Percentiles rank a stretch among this genome's conserved stretches.
Evolutionary conservation across 2,797 vertebrate species (phyloP).

Genomic region (Staurois parvus): DNA sequence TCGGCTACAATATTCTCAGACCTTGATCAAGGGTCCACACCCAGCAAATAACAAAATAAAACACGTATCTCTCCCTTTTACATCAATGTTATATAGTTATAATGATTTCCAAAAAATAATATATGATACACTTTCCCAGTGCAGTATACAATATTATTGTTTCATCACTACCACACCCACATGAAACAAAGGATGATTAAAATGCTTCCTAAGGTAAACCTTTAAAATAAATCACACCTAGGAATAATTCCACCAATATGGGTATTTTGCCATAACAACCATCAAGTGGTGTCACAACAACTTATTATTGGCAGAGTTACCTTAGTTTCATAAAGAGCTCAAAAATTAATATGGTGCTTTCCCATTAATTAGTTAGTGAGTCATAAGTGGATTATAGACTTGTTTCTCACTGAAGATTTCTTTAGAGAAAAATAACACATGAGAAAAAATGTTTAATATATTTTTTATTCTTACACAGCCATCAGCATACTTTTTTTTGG

Average conservation of each 20-base stretch:
- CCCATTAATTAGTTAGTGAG: conserved; percentile 22
- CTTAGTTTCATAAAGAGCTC: background rate
- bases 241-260: conserved; percentile 4
- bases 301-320: conserved; percentile 15
- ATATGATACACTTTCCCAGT: conserved; percentile 32
- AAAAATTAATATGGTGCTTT: background rate
- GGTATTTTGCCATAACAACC: conserved; percentile 15
- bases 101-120: conserved; percentile 46
- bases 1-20: conserved; percentile 5
- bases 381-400: background rate
- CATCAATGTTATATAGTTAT: conserved; percentile 37
- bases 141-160: conserved; percentile 32
- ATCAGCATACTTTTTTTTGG: too few species aligned
- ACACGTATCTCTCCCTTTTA: conserved; percentile 18
- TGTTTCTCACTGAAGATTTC: background rate
- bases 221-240: conserved; percentile 18
- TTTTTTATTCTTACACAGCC: too few species aligned
- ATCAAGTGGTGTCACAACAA: background rate
- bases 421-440: background rate
- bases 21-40: conserved; percentile 28
- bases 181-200: conserved; percentile 45
- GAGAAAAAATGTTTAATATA: too few species aligned
- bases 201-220: conserved; percentile 28
- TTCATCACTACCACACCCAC: conserved; percentile 44
- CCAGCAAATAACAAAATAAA: conserved; percentile 37